These are phyloP conservation scores for Cisticola juncidis DNA, from an alignment of 2,113 vertebrate genomes.

Conservation along the genomic window DNA sequence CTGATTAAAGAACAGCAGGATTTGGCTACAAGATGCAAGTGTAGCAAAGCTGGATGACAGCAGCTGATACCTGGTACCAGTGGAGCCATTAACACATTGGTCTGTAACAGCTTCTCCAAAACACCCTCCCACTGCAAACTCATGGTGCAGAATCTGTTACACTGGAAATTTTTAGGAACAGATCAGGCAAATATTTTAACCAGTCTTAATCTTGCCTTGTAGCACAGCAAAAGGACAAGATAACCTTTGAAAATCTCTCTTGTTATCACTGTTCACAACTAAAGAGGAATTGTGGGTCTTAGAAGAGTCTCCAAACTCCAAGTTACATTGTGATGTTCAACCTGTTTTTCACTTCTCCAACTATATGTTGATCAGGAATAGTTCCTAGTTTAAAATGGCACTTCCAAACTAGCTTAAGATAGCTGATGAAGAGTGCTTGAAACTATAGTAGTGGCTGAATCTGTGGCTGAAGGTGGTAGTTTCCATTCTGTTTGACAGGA, in stretches of 20 bases:
- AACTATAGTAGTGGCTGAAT: not conserved
- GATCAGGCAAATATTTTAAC: not conserved
- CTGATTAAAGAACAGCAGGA: not conserved
- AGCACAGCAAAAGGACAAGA: not conserved
- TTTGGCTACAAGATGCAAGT: not conserved
- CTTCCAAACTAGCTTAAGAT: not conserved
- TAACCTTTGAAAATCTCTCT: not conserved
- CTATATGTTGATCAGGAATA: not conserved
- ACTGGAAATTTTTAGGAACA: not conserved
- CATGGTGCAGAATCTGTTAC: not conserved
- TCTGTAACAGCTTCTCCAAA: not conserved
- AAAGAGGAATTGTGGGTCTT: not conserved
- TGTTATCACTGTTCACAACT: not conserved
- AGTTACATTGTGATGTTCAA: not conserved
- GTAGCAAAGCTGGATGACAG: not conserved
- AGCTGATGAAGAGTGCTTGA: not conserved
- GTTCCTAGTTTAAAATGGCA: not conserved
- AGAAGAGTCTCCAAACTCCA: not conserved
- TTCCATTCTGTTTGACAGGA: not conserved
- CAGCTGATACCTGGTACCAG: not conserved
- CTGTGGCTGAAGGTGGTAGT: not conserved
- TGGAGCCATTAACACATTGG: not conserved
- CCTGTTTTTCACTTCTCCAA: not conserved
- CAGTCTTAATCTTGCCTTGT: not conserved
- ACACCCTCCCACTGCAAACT: not conserved